Evolutionary conservation across 2,888 invertebrate genomes (phyloP).

Genomic region (Phortica magna): DNA sequence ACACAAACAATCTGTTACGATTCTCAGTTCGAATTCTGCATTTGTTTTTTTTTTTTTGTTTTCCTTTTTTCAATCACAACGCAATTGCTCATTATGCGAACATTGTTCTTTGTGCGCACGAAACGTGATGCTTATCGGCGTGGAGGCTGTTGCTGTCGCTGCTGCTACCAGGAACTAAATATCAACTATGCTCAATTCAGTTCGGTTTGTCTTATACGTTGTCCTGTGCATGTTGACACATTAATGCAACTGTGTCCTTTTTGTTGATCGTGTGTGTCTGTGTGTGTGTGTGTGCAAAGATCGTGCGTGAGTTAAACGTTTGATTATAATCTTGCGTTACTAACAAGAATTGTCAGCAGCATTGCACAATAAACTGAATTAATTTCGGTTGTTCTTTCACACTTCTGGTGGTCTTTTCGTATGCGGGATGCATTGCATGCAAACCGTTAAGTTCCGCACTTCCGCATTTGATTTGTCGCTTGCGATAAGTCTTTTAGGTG

Average conservation of each 20-base stretch:
- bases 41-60: background rate
- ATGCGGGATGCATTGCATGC: conserved; percentile 43
- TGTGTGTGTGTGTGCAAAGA: conserved; percentile 11
- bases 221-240: conserved; percentile 69
- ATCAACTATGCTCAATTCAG: conserved; percentile 49
- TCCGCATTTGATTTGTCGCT: conserved; percentile 41
- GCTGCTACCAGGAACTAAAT: conserved; percentile 66
- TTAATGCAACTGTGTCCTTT: conserved; percentile 57
- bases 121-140: conserved; percentile 37
- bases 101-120: conserved; percentile 70
- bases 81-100: conserved; percentile 62
- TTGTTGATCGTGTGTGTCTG: background rate
- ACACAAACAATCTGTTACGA: no score
- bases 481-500: conserved; percentile 60
- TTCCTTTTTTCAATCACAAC: background rate
- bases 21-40: no score
- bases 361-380: conserved; percentile 62
- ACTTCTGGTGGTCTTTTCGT: conserved; percentile 22
- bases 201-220: background rate
- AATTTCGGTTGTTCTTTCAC: conserved; percentile 52
- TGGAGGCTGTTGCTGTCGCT: conserved; percentile 13
- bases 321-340: conserved; percentile 67
- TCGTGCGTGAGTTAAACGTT: conserved; percentile 62
- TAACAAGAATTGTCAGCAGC: conserved; percentile 68
- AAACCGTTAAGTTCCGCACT: conserved; percentile 52